phyloP scores from a whole-genome alignment of 2,113 vertebrate genomes.

The Paraplagusia blochii region DNA sequence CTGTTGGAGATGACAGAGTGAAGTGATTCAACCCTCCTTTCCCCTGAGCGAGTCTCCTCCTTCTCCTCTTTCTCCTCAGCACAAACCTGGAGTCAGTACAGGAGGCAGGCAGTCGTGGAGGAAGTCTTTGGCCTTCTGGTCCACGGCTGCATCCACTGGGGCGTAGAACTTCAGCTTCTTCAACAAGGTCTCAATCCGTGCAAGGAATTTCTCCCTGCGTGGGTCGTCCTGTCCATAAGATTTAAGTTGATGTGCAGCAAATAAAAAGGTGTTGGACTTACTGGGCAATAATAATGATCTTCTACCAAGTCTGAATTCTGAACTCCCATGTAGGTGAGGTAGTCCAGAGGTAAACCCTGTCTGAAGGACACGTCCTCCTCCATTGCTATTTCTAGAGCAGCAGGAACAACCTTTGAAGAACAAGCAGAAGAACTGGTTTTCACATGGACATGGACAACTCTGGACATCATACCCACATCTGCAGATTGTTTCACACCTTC shows the following conservation, averaged over 20 bases:
- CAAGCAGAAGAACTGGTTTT: not conserved
- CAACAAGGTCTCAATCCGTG: conserved; percentile 79
- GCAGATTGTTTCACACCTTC: conserved; percentile 71
- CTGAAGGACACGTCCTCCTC: conserved; percentile 93
- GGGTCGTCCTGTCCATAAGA: conserved; percentile 66
- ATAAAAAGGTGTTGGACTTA: not conserved
- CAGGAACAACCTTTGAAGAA: conserved; percentile 77
- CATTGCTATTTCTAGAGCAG: conserved; percentile 86
- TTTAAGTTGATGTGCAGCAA: not conserved
- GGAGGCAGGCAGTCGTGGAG: conserved; percentile 94
- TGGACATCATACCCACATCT: too few species aligned
- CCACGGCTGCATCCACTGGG: conserved; percentile 90
- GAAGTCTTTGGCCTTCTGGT: conserved; percentile 89
- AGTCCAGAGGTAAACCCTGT: conserved; percentile 87
- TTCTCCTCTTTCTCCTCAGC: too few species aligned
- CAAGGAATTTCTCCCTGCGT: conserved; percentile 79
- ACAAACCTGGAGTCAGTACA: conserved; percentile 74
- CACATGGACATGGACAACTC: too few species aligned
- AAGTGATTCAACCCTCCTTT: not conserved
- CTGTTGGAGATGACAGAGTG: conserved; percentile 45
- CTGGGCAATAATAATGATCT: not conserved
- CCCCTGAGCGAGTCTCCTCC: too few species aligned
- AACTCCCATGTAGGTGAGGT: conserved; percentile 89
- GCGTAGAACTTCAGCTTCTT: conserved; percentile 81
- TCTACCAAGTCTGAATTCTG: conserved; percentile 82